A percentile compares a stretch with the other conserved stretches of the same genome.
phyloP scores from a whole-genome alignment of 2,113 vertebrate genomes.

The Bubo scandiacus region DNA sequence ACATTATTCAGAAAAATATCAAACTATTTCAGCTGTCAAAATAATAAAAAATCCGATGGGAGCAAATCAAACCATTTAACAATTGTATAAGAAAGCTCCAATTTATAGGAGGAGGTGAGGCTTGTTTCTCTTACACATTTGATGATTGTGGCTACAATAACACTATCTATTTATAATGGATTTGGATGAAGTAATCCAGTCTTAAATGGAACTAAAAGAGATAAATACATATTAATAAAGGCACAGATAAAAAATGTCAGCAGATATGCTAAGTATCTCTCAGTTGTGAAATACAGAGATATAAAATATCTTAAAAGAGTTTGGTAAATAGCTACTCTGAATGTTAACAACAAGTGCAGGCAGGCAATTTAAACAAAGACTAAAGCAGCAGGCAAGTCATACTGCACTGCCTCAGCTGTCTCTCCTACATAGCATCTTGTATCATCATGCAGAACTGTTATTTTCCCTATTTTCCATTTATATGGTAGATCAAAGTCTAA shows the following conservation, averaged over 20 bases:
- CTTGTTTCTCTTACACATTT: neutral
- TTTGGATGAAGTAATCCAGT: neutral
- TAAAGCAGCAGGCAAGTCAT: neutral
- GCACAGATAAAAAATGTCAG: neutral
- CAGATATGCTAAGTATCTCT: neutral
- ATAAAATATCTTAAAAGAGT: neutral
- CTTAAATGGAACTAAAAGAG: neutral
- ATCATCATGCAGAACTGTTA: neutral
- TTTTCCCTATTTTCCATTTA: neutral
- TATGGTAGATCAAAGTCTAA: neutral
- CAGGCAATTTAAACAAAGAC: conserved; percentile 3
- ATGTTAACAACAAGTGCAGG: neutral
- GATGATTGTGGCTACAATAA: neutral
- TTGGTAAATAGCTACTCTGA: neutral
- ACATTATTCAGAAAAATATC: conserved; percentile 22
- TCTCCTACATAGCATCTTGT: neutral
- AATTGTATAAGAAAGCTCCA: neutral
- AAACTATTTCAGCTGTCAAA: conserved; percentile 24
- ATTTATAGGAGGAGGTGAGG: neutral
- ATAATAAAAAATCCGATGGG: neutral
- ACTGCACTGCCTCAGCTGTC: neutral
- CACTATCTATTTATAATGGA: neutral
- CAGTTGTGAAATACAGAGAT: neutral
- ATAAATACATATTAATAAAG: neutral
- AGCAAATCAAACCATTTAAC: conserved; percentile 13